Percentiles rank a stretch among this genome's conserved stretches.
Conservation (phyloP, 2,888 invertebrate genomes). For the Lapara coniferarum region DNA sequence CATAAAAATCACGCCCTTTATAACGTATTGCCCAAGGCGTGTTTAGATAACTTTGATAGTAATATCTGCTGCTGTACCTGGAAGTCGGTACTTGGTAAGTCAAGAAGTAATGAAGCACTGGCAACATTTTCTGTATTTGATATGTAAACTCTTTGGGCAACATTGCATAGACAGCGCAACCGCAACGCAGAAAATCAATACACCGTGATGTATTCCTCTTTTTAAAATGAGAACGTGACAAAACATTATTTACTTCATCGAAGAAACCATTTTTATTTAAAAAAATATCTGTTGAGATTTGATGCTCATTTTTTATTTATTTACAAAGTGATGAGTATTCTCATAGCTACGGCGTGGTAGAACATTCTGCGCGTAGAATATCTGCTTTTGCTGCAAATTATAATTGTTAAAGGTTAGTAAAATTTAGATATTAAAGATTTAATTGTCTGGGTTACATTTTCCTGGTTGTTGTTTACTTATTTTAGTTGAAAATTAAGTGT, state of each 20-base stretch:
- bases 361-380: constrained; percentile 76
- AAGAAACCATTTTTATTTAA: constrained; percentile 77
- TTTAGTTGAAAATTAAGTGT: constrained; percentile 46
- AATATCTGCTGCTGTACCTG: no score
- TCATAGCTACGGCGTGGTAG: constrained; percentile 83
- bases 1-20: no score
- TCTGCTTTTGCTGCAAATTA: constrained; percentile 74
- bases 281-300: constrained; percentile 76
- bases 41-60: no score
- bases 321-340: constrained; percentile 82
- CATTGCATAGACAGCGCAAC: constrained; percentile 39
- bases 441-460: constrained; percentile 31
- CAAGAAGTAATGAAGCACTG: no score
- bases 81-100: no score
- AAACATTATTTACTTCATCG: constrained; percentile 78
- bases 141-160: constrained; percentile 25
- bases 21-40: no score
- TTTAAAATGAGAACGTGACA: constrained; percentile 84
- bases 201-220: constrained; percentile 77
- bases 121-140: no score
- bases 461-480: constrained; percentile 30
- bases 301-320: constrained; percentile 84
- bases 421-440: constrained; percentile 39
- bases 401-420: constrained; percentile 76
- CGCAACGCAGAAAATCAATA: constrained; percentile 79